These are phyloP conservation scores for Montipora sp. DNA, from an alignment of 64 coral and sea anemone genomes.

Conservation along the genomic window DNA sequence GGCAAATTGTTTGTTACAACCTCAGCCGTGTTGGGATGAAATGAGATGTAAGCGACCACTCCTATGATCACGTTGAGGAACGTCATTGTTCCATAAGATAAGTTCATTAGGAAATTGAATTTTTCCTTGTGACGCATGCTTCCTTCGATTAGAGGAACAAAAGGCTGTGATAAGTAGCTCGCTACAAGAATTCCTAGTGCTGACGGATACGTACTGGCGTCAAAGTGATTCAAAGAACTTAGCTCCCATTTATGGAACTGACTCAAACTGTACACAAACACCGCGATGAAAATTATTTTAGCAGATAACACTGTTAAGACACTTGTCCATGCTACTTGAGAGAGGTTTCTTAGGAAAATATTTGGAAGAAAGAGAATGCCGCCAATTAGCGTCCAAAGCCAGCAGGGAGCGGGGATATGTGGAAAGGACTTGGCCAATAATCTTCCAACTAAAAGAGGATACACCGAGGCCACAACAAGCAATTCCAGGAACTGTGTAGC, in stretches of 20 bases:
- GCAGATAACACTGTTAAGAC: conserved; percentile 92
- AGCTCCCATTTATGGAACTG: conserved; percentile 80
- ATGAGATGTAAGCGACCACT: conserved; percentile 85
- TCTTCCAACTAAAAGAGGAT: conserved; percentile 84
- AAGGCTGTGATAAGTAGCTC: conserved; percentile 94
- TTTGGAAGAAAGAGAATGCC: conserved; percentile 88
- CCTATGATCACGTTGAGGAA: conserved; percentile 85
- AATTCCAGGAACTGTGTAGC: conserved; percentile 76
- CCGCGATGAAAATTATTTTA: conserved; percentile 83
- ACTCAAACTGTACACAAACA: conserved; percentile 76
- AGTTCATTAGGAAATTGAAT: conserved; percentile 76
- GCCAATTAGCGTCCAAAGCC: conserved; percentile 80
- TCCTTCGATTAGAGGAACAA: conserved; percentile 92
- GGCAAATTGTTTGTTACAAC: conserved; percentile 95
- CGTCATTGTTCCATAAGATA: conserved; percentile 89
- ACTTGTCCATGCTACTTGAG: conserved; percentile 99
- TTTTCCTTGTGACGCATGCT: conserved; percentile 77
- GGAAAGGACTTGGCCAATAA: conserved; percentile 78
- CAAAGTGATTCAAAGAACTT: conserved; percentile 81
- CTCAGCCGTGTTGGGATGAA: conserved; percentile 77
- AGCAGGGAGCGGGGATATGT: conserved; percentile 39
- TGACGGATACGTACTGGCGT: conserved; percentile 78
- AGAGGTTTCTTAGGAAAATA: conserved; percentile 86
- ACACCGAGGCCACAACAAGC: conserved; percentile 76
- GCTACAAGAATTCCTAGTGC: conserved; percentile 91